Evolutionary conservation across 2,888 invertebrate genomes (phyloP).

Genomic region (Xanthostigma xanthostigma): DNA sequence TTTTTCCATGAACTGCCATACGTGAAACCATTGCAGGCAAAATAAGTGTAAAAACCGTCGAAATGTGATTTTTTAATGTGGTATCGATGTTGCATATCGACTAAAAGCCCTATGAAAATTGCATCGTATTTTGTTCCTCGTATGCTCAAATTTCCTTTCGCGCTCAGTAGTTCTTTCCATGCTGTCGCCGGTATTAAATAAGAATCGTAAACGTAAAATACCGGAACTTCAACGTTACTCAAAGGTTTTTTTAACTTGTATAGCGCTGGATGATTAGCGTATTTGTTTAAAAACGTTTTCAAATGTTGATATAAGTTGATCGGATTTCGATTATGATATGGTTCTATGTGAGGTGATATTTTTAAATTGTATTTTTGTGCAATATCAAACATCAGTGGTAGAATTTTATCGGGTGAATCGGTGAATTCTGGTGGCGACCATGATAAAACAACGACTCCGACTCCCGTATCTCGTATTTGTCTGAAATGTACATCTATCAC

Average conservation of each 20-base stretch:
- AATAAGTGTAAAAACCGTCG: constrained; percentile 47
- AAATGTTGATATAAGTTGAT: constrained; percentile 30
- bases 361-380: constrained; percentile 31
- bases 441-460: constrained; percentile 36
- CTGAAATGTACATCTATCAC: constrained; percentile 33
- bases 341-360: constrained; percentile 40
- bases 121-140: constrained; percentile 37
- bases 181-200: constrained; percentile 34
- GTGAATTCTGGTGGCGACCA: constrained; percentile 33
- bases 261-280: constrained; percentile 38
- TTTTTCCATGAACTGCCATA: constrained; percentile 43
- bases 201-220: constrained; percentile 46
- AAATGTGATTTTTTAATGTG: constrained; percentile 35
- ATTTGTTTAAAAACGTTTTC: constrained; percentile 29
- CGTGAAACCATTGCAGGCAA: constrained; percentile 42
- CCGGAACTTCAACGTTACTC: constrained; percentile 26
- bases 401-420: constrained; percentile 20
- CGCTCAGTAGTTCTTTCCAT: constrained; percentile 35
- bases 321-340: constrained; percentile 34
- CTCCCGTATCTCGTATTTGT: constrained; percentile 30
- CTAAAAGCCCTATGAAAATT: constrained; percentile 39
- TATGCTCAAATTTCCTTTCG: constrained; percentile 30
- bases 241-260: constrained; percentile 28
- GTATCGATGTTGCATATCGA: constrained; percentile 34
- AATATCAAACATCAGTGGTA: constrained; percentile 18